These are phyloP conservation scores for Panthera leo DNA, from an alignment of 2,113 vertebrate species.

Conservation along the genomic window DNA sequence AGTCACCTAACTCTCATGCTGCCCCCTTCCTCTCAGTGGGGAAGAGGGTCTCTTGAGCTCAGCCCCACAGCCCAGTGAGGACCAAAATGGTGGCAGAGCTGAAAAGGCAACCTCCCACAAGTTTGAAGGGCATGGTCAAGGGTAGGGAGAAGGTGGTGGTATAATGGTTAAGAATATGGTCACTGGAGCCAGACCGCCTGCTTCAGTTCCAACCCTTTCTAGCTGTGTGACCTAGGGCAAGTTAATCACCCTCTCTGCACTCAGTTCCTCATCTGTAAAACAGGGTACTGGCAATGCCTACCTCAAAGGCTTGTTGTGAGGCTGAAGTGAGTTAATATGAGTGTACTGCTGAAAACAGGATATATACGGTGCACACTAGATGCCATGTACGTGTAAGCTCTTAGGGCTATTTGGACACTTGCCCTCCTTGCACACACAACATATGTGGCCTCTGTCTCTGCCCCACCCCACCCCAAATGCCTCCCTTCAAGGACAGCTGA, in stretches of 20 bases:
- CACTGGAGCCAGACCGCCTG: neutral
- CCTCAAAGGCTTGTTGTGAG: neutral
- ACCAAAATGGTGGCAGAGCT: neutral
- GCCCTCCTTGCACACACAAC: neutral
- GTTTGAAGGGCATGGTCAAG: neutral
- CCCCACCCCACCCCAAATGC: neutral
- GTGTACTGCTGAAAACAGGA: fast-evolving
- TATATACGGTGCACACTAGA: fast-evolving
- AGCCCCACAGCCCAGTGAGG: neutral
- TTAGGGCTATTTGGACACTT: neutral
- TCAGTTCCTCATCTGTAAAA: neutral
- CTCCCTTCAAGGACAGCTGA: neutral
- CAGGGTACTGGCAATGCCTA: neutral
- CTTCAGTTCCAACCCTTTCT: neutral
- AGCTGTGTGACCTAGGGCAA: neutral
- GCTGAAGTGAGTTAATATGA: neutral
- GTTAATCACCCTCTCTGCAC: neutral
- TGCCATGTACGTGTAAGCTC: neutral
- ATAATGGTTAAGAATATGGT: neutral
- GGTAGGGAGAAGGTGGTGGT: fast-evolving
- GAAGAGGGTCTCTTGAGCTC: neutral
- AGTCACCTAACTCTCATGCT: neutral
- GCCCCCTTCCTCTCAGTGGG: neutral
- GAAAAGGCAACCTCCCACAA: neutral
- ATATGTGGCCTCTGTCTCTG: neutral